A percentile compares a stretch with the other conserved stretches of the same genome.
Evolutionary conservation across 2,888 invertebrate species (phyloP).

Genomic region (Orchesella flavescens): DNA sequence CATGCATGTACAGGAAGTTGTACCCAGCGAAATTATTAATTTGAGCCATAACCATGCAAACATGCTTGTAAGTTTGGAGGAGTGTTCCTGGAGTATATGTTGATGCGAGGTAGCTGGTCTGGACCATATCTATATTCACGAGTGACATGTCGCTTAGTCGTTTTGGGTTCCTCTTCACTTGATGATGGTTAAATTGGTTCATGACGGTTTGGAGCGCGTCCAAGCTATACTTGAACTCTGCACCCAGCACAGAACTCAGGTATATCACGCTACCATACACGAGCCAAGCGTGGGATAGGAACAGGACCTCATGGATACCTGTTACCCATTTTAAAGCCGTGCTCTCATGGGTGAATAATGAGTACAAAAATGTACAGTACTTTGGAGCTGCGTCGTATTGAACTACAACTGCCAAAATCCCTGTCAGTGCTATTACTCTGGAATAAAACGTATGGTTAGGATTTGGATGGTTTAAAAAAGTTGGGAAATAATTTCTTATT

Average conservation of each 20-base stretch:
- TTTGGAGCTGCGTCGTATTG: constrained; percentile 62
- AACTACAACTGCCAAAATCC: constrained; percentile 40
- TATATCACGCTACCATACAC: constrained; percentile 59
- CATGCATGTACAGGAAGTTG: constrained; percentile 62
- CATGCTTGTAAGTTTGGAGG: constrained; percentile 36
- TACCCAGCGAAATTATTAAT: constrained; percentile 46
- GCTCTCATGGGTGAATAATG: constrained; percentile 28
- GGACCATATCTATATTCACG: too few species aligned
- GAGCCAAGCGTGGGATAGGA: constrained; percentile 55
- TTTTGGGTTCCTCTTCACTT: background rate
- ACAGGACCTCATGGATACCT: constrained; percentile 50
- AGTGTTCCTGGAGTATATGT: constrained; percentile 2
- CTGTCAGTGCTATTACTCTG: constrained; percentile 46
- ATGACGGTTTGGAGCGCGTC: constrained; percentile 29
- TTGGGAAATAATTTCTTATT: background rate
- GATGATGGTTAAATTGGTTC: background rate
- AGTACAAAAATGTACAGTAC: constrained; percentile 59
- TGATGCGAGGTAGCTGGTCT: background rate
- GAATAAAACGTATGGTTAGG: background rate
- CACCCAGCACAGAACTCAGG: constrained; percentile 36
- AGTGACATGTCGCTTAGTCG: background rate
- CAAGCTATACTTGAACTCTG: constrained; percentile 49
- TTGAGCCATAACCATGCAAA: constrained; percentile 33
- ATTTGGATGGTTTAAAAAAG: background rate
- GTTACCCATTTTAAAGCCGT: constrained; percentile 42